Evolutionary conservation across 2,888 invertebrate genomes (phyloP).

Genomic region (Cephus pygmeus): DNA sequence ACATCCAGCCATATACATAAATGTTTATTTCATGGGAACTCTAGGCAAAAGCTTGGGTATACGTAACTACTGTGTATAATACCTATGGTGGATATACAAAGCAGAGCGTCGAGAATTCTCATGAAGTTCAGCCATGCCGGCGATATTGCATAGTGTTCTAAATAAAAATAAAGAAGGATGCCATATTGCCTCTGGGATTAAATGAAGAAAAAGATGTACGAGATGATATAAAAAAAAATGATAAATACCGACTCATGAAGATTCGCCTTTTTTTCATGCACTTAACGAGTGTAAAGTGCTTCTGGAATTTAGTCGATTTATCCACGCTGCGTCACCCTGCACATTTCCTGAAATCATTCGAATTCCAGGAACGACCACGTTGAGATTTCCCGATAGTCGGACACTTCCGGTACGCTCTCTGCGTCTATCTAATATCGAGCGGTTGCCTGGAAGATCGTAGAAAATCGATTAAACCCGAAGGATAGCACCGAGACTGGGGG

Average conservation of each 20-base stretch:
- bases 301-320: not conserved
- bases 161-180: not conserved
- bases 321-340: not conserved
- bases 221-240: not conserved
- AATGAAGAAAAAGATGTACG: not conserved
- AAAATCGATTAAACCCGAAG: not conserved
- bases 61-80: not conserved
- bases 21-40: not conserved
- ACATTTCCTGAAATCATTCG: not conserved
- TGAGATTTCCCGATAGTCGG: not conserved
- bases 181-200: not conserved
- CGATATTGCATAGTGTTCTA: not conserved
- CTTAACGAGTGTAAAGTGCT: not conserved
- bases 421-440: not conserved
- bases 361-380: not conserved
- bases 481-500: not conserved
- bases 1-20: not conserved
- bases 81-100: not conserved
- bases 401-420: not conserved
- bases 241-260: not conserved
- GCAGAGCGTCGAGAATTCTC: not conserved
- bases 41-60: not conserved
- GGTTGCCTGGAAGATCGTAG: not conserved
- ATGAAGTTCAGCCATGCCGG: not conserved
- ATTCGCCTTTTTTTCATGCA: not conserved